phyloP scores from a whole-genome alignment of 2,888 invertebrate genomes.

The Lasioglossum morio region DNA sequence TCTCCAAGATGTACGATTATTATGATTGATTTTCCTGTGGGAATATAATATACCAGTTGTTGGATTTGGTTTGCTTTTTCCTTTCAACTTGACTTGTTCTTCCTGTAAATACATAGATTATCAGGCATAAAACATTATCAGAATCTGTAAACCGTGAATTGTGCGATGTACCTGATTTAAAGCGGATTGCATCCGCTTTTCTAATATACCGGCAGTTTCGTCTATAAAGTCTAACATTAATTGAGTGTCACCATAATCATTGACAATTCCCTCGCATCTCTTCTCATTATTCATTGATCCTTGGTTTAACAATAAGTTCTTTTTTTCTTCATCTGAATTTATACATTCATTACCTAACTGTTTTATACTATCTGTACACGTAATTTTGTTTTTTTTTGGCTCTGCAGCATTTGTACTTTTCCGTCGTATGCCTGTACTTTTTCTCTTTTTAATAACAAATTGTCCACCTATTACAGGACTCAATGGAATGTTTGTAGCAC shows the following conservation, averaged over 20 bases:
- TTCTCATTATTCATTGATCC: not conserved
- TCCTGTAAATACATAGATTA: conserved; percentile 69
- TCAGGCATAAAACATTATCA: not conserved
- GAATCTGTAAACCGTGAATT: not conserved
- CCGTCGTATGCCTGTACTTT: conserved; percentile 42
- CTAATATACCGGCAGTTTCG: conserved; percentile 48
- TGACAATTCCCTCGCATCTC: not conserved
- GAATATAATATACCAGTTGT: conserved; percentile 71
- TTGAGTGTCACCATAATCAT: conserved; percentile 51
- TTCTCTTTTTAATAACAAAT: conserved; percentile 59
- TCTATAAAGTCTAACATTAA: conserved; percentile 61
- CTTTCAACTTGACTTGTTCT: conserved; percentile 76
- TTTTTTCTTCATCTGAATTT: not conserved
- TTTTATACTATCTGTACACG: not conserved
- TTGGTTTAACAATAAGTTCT: not conserved
- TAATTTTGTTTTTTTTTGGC: not conserved
- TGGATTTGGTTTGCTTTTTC: conserved; percentile 70
- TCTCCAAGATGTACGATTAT: conserved; percentile 73
- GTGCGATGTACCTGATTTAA: conserved; percentile 72
- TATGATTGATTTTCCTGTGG: conserved; percentile 45
- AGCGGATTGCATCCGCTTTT: conserved; percentile 79
- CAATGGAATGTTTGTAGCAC: conserved; percentile 41
- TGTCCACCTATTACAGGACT: conserved; percentile 73
- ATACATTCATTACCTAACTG: not conserved
- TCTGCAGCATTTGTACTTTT: conserved; percentile 65